Base-by-base conservation (phyloP, 1,140 invertebrate species). In the Saccostrea echinata region DNA sequence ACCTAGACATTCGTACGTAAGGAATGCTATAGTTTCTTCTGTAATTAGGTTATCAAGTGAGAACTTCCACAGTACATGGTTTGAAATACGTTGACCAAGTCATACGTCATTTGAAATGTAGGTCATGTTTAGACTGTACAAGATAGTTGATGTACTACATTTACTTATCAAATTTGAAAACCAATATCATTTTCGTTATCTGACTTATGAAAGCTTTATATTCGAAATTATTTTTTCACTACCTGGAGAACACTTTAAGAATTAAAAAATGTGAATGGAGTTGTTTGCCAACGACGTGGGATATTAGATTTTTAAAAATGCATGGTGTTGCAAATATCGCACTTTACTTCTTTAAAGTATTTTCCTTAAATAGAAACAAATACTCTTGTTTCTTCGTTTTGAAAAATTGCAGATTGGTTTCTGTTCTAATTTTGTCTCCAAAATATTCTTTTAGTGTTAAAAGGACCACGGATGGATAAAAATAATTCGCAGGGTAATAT, bases 21-120 rank as follows among this genome's bases (percentile, higher is more conserved):
- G 21, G 18, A 61, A 21, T 61, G 3, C 55, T 21, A 6, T 61
- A 16, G 53, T 11, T 13, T 16, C 2, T 61, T 76, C 30, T 33
- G 18, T 30, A 76, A 30, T 12, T 76, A 76, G 68, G 68, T 76
- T 76, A 76, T 76, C 68, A 76, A 76, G 24, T 76, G 13, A 16
- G 68, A 76, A 76, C 16, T 18, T 18, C 27, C 12, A 76, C 68
- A 18, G 68, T 76, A 30, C 24, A 30, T 16, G 68, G 68, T 33
- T 18, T 30, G 33, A 11, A 33, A 0, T 27, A 33, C 13, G 68
- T 76, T 16, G 68, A 76, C 11, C 3, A 76, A 33, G 13, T 9
- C 16, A 61, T 61, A 61, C 55, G 55, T 21, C n/a, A 61, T 61
- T 21, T 61, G 16, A 76, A 33, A 76, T 30, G 2, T 76, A 30